Conservation (phyloP, 2,797 vertebrate species). For the Ctenochaetus hawaiiensis region DNA sequence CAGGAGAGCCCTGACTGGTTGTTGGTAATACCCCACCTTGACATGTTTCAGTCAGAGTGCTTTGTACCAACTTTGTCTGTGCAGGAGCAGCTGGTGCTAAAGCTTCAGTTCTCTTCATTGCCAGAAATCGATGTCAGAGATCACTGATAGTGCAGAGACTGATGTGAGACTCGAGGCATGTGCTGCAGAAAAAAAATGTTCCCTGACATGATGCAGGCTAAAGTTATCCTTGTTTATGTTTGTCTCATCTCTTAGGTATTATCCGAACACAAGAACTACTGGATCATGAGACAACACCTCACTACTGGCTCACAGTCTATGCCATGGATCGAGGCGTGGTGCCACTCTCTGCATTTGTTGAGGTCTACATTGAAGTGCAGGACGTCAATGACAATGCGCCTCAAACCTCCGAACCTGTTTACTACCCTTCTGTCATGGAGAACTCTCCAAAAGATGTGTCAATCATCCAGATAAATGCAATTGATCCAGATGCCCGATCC, state of each 20-base stretch:
- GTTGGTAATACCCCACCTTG: constrained; percentile 65
- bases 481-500: constrained; percentile 93
- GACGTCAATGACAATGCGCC: constrained; percentile 98
- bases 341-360: constrained; percentile 93
- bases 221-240: constrained; percentile 8
- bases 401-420: constrained; percentile 94
- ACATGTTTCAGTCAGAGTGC: constrained; percentile 50
- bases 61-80: constrained; percentile 20
- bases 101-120: constrained; percentile 22
- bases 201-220: constrained; percentile 11
- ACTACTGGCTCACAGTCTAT: constrained; percentile 98
- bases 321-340: constrained; percentile 93
- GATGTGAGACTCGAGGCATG: constrained; percentile 19
- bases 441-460: constrained; percentile 95
- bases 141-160: constrained; percentile 16
- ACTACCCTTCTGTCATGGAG: constrained; percentile 95
- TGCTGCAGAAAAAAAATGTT: constrained; percentile 29
- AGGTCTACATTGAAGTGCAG: constrained; percentile 94
- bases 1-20: constrained; percentile 47
- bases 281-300: constrained; percentile 92
- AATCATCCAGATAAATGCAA: constrained; percentile 93
- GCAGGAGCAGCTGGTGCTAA: constrained; percentile 33
- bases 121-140: constrained; percentile 32
- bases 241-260: constrained; percentile 84
- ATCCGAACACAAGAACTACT: constrained; percentile 92